Percentiles rank a stretch among this genome's conserved stretches.
Evolutionary conservation across 2,113 vertebrate species (phyloP).

Genomic region (Trachemys scripta): DNA sequence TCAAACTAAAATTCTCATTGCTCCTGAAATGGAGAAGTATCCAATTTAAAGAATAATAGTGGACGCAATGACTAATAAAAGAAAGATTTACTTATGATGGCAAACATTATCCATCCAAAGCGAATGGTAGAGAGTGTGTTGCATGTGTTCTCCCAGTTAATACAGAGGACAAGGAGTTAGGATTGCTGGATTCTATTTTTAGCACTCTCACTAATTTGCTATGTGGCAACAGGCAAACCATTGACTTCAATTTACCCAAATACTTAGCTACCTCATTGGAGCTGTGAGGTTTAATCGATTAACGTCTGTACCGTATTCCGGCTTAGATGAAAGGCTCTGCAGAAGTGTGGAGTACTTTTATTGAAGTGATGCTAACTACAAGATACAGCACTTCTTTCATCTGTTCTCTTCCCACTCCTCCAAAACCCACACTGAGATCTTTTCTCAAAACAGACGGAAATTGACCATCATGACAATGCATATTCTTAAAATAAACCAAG

Average conservation of each 20-base stretch:
- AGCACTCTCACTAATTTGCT: conserved; percentile 43
- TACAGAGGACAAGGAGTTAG: neutral
- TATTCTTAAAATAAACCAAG: accelerated
- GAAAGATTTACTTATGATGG: neutral
- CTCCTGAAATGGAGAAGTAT: neutral
- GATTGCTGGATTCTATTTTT: conserved; percentile 16
- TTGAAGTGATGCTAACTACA: conserved; percentile 29
- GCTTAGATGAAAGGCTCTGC: conserved; percentile 48
- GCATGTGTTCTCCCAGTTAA: neutral
- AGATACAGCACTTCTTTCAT: conserved; percentile 17
- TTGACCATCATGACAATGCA: neutral
- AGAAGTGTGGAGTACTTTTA: conserved; percentile 24
- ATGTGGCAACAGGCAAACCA: conserved; percentile 35
- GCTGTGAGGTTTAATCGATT: conserved; percentile 41
- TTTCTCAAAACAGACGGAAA: neutral
- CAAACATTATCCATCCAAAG: neutral
- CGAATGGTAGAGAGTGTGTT: neutral
- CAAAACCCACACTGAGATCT: neutral
- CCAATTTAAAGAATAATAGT: accelerated
- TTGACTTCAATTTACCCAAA: conserved; percentile 45
- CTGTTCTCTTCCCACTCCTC: neutral
- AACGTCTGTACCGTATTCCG: too few relatives aligned
- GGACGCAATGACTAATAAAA: neutral
- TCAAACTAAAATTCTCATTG: neutral
- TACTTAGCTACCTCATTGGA: neutral